Evolutionary conservation across 2,888 invertebrate genomes (phyloP).

Genomic region (Hemaris fuciformis): DNA sequence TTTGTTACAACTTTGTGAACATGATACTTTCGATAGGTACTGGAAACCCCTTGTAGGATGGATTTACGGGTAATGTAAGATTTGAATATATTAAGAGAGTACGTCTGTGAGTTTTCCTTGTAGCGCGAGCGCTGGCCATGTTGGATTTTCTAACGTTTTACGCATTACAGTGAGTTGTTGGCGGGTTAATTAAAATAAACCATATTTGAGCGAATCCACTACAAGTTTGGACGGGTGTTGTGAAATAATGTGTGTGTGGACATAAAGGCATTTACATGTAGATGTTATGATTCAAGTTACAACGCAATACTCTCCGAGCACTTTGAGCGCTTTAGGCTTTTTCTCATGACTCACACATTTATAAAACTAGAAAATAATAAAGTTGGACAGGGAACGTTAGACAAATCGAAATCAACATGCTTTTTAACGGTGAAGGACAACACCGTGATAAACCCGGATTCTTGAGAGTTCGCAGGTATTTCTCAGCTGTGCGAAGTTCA

Average conservation of each 20-base stretch:
- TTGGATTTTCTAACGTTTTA: neutral
- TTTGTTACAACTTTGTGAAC: too few relatives aligned
- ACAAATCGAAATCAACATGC: too few relatives aligned
- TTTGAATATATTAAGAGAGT: neutral
- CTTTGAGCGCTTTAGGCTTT: neutral
- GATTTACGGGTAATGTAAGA: too few relatives aligned
- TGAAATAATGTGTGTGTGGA: neutral
- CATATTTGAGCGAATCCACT: neutral
- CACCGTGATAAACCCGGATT: too few relatives aligned
- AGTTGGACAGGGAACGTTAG: neutral
- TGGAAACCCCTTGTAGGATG: too few relatives aligned
- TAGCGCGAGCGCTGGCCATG: neutral
- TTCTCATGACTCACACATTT: neutral
- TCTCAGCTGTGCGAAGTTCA: too few relatives aligned
- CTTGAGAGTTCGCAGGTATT: too few relatives aligned
- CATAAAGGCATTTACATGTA: neutral
- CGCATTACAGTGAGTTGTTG: neutral
- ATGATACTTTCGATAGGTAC: too few relatives aligned
- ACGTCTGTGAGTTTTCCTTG: neutral
- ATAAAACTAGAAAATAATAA: neutral
- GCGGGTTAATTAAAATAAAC: conserved; percentile 5
- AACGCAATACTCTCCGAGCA: neutral
- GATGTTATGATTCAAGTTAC: neutral
- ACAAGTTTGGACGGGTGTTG: neutral
- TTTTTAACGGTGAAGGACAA: too few relatives aligned